Evolutionary conservation across 2,888 invertebrate genomes (phyloP).

Genomic region (Aporophyla lueneburgensis): DNA sequence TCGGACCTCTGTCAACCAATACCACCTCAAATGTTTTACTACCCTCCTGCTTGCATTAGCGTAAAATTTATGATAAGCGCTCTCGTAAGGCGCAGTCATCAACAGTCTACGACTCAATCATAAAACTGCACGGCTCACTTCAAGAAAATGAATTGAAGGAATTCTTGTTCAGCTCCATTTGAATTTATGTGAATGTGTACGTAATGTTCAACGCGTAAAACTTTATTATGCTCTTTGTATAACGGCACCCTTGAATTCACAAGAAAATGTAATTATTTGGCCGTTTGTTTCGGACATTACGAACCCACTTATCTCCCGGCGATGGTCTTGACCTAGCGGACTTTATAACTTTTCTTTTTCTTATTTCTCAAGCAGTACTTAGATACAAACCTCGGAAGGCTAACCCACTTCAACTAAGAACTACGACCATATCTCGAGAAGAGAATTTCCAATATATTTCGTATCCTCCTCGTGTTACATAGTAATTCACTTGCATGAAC

Average conservation of each 20-base stretch:
- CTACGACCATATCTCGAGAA: slow-evolving; percentile 23
- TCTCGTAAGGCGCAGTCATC: slow-evolving; percentile 67
- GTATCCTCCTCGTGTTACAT: slow-evolving; percentile 1
- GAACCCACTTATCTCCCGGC: slow-evolving; percentile 44
- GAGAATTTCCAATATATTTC: slow-evolving; percentile 12
- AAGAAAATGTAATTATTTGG: slow-evolving; percentile 69
- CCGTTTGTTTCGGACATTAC: slow-evolving; percentile 64
- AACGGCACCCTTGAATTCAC: slow-evolving; percentile 64
- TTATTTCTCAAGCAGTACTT: slow-evolving; percentile 23
- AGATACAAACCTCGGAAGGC: slow-evolving; percentile 16
- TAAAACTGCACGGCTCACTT: slow-evolving; percentile 58
- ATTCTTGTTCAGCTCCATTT: slow-evolving; percentile 62
- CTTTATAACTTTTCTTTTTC: slow-evolving; percentile 44
- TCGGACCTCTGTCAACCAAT: slow-evolving; percentile 64
- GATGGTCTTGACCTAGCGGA: slow-evolving; percentile 18
- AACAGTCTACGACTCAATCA: slow-evolving; percentile 63
- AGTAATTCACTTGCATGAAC: slow-evolving; percentile 37
- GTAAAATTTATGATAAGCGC: slow-evolving; percentile 75
- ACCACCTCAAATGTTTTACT: slow-evolving; percentile 71
- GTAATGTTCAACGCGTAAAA: slow-evolving; percentile 63
- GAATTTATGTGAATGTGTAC: slow-evolving; percentile 66
- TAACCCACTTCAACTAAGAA: slow-evolving; percentile 33
- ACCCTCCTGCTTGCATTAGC: slow-evolving; percentile 65
- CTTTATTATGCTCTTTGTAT: slow-evolving; percentile 65
- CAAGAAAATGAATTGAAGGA: slow-evolving; percentile 67